Base-by-base conservation (phyloP, 2,888 invertebrate genomes). In the Heteromyza rotundicornis region DNA sequence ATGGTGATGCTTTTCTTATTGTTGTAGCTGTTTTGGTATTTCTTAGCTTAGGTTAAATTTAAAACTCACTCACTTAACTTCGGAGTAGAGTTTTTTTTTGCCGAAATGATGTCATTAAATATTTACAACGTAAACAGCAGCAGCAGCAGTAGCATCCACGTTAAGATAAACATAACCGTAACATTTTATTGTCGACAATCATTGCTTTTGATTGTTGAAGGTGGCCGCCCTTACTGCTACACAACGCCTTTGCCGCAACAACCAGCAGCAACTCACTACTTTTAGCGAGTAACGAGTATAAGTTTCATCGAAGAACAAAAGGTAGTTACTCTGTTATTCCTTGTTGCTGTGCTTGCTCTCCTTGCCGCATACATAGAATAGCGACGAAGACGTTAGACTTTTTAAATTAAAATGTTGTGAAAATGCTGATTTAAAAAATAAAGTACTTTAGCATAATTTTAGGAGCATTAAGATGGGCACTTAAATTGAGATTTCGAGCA, bases 171-270 rank as follows among this genome's bases (percentile, higher is more conserved):
- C 76, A 79, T 79, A 79, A 79, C 71, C 79, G 77, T 79, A 77
- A 75, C 71, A 66, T 79, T 79, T 79, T 78, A 79, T 77, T 79
- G 69, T 70, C 76, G 73, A 71, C 79, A 79, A 79, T 79, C 79
- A 79, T 79, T 78, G 79, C 76, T 77, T 79, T 77, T 79, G 78
- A 78, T 78, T 78, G 78, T 77, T 72, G 65, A 72, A 72, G 73
- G 72, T 71, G 72, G 71, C 72, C 3, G 40, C 8, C 7, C 27
- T 5, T 27, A 27, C n/a, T n/a, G 27, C 10, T 27, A 27, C 27
- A 27, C 27, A 5, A 27, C 27, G n/a, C n/a, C n/a, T n/a, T n/a
- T 32, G 32, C 5, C 7, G 32, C 32, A 32, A 32, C n/a, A n/a
- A n/a, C n/a, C n/a, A n/a, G n/a, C n/a, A n/a, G n/a, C n/a, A n/a